These are phyloP conservation scores for Podarcis siculus DNA, from an alignment of 2,797 vertebrate species.

Conservation along the genomic window DNA sequence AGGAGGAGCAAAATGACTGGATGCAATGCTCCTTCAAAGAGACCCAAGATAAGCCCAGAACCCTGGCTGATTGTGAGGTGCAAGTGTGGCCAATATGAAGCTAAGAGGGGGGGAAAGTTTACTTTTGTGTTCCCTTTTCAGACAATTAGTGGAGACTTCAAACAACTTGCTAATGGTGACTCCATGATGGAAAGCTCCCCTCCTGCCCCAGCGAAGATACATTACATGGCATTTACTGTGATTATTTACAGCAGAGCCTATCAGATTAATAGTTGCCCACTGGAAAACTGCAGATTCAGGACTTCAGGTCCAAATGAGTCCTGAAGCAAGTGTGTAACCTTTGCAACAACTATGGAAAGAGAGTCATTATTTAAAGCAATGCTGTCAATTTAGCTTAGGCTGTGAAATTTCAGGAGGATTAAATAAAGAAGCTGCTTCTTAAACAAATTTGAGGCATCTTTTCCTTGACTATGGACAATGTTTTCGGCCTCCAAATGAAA, in stretches of 20 bases:
- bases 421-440: conserved; percentile 8
- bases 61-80: no score
- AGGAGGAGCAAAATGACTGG: no score
- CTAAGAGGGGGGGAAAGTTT: conserved; percentile 1
- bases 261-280: conserved; percentile 15
- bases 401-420: conserved; percentile 20
- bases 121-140: conserved; percentile 6
- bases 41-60: no score
- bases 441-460: background rate
- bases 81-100: background rate
- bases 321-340: conserved; percentile 23
- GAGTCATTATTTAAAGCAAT: conserved; percentile 23
- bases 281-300: conserved; percentile 48
- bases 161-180: conserved; percentile 23
- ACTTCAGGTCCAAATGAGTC: conserved; percentile 1
- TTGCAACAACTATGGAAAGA: conserved; percentile 27
- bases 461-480: background rate
- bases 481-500: background rate
- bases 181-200: conserved; percentile 32
- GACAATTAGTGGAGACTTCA: conserved; percentile 37
- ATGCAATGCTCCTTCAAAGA: no score
- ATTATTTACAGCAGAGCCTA: conserved; percentile 30
- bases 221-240: conserved; percentile 9
- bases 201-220: conserved; percentile 28
- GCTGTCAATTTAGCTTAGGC: conserved; percentile 39